Conservation (phyloP, 2,797 vertebrate genomes). For the Sphaeramia orbicularis region DNA sequence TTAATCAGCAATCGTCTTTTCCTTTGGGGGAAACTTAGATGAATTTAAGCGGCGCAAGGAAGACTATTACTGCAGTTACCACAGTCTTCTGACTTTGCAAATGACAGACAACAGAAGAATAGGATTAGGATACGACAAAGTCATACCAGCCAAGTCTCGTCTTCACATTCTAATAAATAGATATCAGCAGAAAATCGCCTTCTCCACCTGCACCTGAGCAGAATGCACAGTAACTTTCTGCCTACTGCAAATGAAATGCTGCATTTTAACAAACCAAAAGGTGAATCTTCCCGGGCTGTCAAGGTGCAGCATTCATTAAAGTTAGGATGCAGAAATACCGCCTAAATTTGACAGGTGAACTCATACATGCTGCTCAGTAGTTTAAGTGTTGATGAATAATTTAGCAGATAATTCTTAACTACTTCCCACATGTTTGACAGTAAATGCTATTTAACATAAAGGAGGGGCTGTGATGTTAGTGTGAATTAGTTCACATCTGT, state of each 20-base stretch:
- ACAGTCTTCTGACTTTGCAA: neutral
- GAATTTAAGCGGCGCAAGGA: neutral
- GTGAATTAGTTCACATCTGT: too few relatives aligned
- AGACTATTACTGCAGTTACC: neutral
- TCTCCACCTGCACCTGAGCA: neutral
- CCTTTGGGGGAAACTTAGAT: neutral
- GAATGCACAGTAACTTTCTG: neutral
- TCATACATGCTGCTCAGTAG: too few relatives aligned
- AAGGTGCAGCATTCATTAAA: too few relatives aligned
- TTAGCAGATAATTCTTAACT: too few relatives aligned
- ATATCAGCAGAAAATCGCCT: conserved; percentile 1
- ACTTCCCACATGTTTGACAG: too few relatives aligned
- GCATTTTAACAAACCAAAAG: conserved; percentile 10
- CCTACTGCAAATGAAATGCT: too few relatives aligned
- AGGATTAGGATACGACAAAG: neutral
- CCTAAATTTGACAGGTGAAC: too few relatives aligned
- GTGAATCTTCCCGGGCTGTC: conserved; percentile 10
- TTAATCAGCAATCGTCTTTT: neutral
- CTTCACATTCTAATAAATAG: neutral
- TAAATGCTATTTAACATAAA: too few relatives aligned
- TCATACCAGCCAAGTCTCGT: neutral
- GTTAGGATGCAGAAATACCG: neutral
- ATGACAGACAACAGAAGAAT: neutral
- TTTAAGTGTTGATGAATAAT: too few relatives aligned
- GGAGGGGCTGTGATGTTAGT: too few relatives aligned